phyloP scores from a whole-genome alignment of 2,888 invertebrate species.

The Acleris emargana region DNA sequence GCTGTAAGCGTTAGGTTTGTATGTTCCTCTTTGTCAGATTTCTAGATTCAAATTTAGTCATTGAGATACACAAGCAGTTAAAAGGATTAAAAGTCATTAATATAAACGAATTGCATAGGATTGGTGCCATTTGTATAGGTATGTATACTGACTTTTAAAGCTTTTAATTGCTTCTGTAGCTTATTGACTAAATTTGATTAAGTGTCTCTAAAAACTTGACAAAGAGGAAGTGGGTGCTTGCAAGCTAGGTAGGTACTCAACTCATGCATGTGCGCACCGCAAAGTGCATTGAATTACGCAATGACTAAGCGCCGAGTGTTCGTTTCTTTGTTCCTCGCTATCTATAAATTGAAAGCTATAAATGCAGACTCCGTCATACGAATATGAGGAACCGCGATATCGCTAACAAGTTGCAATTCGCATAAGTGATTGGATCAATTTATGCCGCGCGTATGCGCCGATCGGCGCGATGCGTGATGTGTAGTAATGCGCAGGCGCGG shows the following conservation, averaged over 20 bases:
- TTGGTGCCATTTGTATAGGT: too few relatives aligned
- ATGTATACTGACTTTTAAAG: too few relatives aligned
- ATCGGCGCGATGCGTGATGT: constrained; percentile 23
- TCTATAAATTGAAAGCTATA: constrained; percentile 30
- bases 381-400: constrained; percentile 11
- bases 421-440: constrained; percentile 32
- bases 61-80: too few relatives aligned
- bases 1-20: too few relatives aligned
- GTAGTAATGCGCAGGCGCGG: constrained; percentile 10
- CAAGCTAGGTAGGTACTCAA: background rate
- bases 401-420: constrained; percentile 22
- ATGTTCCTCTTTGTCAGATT: too few relatives aligned
- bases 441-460: constrained; percentile 21
- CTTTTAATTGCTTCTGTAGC: too few relatives aligned
- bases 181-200: too few relatives aligned
- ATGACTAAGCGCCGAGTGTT: constrained; percentile 25
- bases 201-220: too few relatives aligned
- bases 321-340: constrained; percentile 28
- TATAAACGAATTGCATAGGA: too few relatives aligned
- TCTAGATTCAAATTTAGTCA: too few relatives aligned
- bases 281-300: background rate
- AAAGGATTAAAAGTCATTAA: too few relatives aligned
- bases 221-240: too few relatives aligned
- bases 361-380: constrained; percentile 27
- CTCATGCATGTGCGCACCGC: background rate